Conservation (phyloP, 2,797 vertebrate genomes). For the Gadopsis bispinosus region DNA sequence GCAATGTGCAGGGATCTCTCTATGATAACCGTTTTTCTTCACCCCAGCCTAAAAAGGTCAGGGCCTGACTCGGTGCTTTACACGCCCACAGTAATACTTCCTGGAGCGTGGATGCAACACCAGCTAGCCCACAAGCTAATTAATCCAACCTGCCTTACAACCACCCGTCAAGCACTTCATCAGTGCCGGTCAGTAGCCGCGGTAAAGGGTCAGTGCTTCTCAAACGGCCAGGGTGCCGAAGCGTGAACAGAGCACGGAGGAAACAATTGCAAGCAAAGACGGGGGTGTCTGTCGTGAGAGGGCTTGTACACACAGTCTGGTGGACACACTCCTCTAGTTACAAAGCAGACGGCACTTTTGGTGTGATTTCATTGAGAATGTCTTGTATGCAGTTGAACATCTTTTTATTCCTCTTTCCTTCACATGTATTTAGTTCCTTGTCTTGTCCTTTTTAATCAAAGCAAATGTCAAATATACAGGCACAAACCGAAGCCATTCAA, state of each 20-base stretch:
- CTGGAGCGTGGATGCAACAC: constrained; percentile 52
- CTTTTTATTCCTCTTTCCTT: not conserved
- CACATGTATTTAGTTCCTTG: not conserved
- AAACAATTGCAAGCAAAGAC: constrained; percentile 59
- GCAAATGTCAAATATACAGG: not conserved
- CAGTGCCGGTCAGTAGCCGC: constrained; percentile 68
- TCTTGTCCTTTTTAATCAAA: not conserved
- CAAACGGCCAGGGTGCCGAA: constrained; percentile 61
- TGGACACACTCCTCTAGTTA: constrained; percentile 5
- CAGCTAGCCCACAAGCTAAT: constrained; percentile 76
- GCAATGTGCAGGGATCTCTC: constrained; percentile 34
- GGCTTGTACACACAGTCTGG: constrained; percentile 9
- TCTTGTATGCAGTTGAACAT: not conserved
- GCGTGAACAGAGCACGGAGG: constrained; percentile 64
- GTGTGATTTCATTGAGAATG: not conserved
- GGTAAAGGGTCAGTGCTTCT: constrained; percentile 78
- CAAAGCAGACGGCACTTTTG: not conserved
- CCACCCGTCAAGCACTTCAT: constrained; percentile 71
- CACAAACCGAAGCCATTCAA: not conserved
- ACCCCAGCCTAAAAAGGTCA: constrained; percentile 68
- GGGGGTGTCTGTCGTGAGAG: constrained; percentile 34
- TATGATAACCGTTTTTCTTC: constrained; percentile 67
- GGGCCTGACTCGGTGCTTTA: constrained; percentile 56
- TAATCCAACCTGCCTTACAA: constrained; percentile 79
- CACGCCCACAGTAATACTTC: constrained; percentile 64